Evolutionary conservation across 2,888 invertebrate species (phyloP), one percentile per base, ranked within the genome.

Genomic region (Odontomyia ornata): DNA sequence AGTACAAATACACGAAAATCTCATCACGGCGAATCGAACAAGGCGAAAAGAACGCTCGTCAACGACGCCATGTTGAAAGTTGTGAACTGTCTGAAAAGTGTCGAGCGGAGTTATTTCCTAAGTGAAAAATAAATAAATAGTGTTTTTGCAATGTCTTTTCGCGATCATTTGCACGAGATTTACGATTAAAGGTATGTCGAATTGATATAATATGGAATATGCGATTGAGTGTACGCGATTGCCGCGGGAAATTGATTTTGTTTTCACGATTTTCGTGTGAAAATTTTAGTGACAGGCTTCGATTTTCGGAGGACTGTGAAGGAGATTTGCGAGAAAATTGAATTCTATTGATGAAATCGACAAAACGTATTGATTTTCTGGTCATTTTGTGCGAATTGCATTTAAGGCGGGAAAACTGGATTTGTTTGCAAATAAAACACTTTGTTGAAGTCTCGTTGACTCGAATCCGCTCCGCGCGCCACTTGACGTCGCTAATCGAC

Each of bases 401-500:
- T 76, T 79, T 56, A 77, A 79, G 79, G 79, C 79, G 79, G 79
- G 79, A 79, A 76, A 79, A 77, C 65, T 64, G 72, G 76, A 79
- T 79, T 79, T 79, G 79, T 79, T 79, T 79, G 79, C 79, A 79
- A 79, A 79, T 79, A 79, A 76, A 79, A 73, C 77, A 75, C 60
- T 64, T 75, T 62, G 57, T 25, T 15, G 36, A 64, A 43, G 36
- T 28, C 46, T 62, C 43, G 47, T 64, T 28, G 25, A 18, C n/a
- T 65, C 67, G 76, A 27, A 30, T 56, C 65, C 56, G 28, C 27
- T 64, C 64, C 47, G 62, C 62, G 28, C 76, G 47, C 67, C 43
- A 75, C 64, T 65, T 62, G 75, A 46, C 64, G 65, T 65, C 75
- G 75, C 60, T 52, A 47, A 56, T 47, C 69, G 69, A 52, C 27